Percentiles rank a stretch among this genome's conserved stretches.
phyloP scores from a whole-genome alignment of 2,888 invertebrate genomes.

The Tachystola acroxantha region DNA sequence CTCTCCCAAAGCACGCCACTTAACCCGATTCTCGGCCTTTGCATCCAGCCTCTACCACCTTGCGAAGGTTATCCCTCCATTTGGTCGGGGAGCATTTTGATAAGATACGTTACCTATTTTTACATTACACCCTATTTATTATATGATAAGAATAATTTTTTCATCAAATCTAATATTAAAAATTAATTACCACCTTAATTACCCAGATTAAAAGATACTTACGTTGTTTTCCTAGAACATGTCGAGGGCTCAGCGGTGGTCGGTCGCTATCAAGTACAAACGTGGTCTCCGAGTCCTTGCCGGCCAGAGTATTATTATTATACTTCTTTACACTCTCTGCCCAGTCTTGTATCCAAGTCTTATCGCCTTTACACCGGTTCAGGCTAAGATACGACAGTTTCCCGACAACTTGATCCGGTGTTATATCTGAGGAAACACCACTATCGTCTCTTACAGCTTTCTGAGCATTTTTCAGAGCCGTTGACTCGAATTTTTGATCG shows the following conservation, averaged over 20 bases:
- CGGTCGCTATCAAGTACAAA: constrained; percentile 29
- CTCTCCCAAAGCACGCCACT: too few species aligned
- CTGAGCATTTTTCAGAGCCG: constrained; percentile 57
- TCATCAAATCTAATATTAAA: too few species aligned
- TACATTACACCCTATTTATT: too few species aligned
- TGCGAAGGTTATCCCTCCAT: too few species aligned
- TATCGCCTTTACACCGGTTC: constrained; percentile 71
- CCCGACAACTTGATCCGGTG: constrained; percentile 57
- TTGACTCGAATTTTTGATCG: constrained; percentile 59
- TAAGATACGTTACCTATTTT: too few species aligned
- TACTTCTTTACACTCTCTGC: constrained; percentile 79
- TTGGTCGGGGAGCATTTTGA: too few species aligned
- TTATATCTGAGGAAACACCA: constrained; percentile 37
- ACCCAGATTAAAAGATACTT: constrained; percentile 40
- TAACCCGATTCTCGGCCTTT: too few species aligned
- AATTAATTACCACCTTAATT: too few species aligned
- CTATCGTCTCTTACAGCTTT: constrained; percentile 50
- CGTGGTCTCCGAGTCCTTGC: constrained; percentile 32
- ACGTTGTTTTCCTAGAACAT: constrained; percentile 53
- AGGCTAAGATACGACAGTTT: constrained; percentile 65
- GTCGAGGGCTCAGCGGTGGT: constrained; percentile 63
- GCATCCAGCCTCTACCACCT: too few species aligned
- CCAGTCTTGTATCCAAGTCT: constrained; percentile 82
- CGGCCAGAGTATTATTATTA: constrained; percentile 51
- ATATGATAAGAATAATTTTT: too few species aligned